phyloP scores from a whole-genome alignment of 2,113 vertebrate genomes.

The Chaetorhynchus papuensis region DNA sequence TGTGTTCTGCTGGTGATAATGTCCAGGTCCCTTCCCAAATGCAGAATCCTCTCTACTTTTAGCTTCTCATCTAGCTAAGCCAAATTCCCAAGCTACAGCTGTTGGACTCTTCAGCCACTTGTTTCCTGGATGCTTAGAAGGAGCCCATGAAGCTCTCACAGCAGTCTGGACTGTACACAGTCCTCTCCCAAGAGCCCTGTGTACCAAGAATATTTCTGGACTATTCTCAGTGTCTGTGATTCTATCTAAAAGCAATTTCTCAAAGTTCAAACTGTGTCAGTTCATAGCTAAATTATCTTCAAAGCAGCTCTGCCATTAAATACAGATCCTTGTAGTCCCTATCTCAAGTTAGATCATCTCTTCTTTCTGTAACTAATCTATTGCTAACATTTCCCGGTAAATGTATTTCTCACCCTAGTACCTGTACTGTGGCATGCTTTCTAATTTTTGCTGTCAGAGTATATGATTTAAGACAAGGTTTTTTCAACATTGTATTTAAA shows the following conservation, averaged over 20 bases:
- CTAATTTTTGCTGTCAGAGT: neutral
- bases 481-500: neutral
- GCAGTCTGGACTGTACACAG: neutral
- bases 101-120: accelerated
- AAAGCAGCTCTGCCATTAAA: neutral
- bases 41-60: neutral
- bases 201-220: neutral
- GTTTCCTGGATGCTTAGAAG: neutral
- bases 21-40: neutral
- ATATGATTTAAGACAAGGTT: neutral
- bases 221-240: neutral
- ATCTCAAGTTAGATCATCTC: neutral
- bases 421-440: neutral
- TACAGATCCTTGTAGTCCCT: neutral
- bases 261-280: neutral
- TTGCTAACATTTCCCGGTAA: neutral
- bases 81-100: neutral
- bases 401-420: neutral
- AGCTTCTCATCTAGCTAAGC: neutral
- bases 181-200: accelerated
- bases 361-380: neutral
- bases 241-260: neutral
- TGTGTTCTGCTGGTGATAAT: neutral
- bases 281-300: neutral
- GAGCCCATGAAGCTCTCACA: accelerated